Evolutionary conservation across 2,113 vertebrate species (phyloP).

Genomic region (Laticauda colubrina): DNA sequence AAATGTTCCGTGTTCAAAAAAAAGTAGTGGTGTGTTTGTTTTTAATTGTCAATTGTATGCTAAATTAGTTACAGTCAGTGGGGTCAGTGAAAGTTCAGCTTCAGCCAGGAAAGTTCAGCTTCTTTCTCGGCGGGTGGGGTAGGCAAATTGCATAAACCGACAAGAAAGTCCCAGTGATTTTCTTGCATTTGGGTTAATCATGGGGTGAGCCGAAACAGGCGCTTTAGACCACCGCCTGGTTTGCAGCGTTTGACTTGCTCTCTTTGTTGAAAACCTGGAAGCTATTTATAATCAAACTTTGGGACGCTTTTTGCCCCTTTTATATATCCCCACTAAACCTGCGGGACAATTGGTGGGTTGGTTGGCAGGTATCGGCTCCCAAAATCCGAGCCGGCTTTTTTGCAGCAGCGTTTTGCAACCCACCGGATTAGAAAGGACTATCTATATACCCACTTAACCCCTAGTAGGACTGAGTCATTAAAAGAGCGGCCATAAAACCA

Average conservation of each 20-base stretch:
- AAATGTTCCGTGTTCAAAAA: slow-evolving; percentile 62
- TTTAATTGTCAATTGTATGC: slow-evolving; percentile 74
- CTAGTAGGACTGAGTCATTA: slow-evolving; percentile 49
- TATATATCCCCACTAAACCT: background rate
- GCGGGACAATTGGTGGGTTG: slow-evolving; percentile 19
- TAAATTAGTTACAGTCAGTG: slow-evolving; percentile 65
- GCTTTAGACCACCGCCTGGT: background rate
- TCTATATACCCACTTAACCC: slow-evolving; percentile 41
- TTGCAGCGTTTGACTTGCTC: background rate
- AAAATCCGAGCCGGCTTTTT: background rate
- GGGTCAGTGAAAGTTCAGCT: slow-evolving; percentile 75
- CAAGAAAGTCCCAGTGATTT: background rate
- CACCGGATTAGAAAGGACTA: slow-evolving; percentile 29
- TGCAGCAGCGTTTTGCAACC: slow-evolving; percentile 54
- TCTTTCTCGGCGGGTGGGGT: slow-evolving; percentile 21
- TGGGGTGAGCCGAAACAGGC: background rate
- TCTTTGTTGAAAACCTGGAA: slow-evolving; percentile 7
- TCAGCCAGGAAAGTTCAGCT: slow-evolving; percentile 46
- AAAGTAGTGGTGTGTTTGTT: slow-evolving; percentile 71
- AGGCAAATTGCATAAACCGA: background rate
- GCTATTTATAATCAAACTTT: background rate
- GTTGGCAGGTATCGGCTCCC: background rate
- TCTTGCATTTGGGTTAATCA: background rate
- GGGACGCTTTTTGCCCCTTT: background rate
- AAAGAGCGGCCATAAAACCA: slow-evolving; percentile 41